phyloP scores from a whole-genome alignment of 2,797 vertebrate species.

The Sebastes vulpes region DNA sequence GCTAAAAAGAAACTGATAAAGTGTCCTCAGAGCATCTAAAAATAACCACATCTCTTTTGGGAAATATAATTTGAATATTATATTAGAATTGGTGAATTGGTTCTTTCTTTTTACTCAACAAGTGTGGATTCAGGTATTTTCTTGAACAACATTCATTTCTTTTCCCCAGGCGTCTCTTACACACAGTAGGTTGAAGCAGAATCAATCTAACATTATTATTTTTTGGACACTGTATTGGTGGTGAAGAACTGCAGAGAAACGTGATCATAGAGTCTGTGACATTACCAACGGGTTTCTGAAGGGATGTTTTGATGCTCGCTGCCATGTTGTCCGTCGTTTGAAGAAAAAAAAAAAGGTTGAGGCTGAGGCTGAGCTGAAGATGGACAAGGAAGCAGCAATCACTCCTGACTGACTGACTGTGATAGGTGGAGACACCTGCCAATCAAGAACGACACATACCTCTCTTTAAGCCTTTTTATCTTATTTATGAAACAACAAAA shows the following conservation, averaged over 20 bases:
- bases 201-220: neutral
- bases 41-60: neutral
- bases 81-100: too few species aligned
- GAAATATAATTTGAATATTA: neutral
- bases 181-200: neutral
- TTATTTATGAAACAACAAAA: neutral
- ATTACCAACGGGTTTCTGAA: neutral
- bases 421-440: slow-evolving; percentile 26
- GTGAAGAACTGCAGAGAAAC: too few species aligned
- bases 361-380: neutral
- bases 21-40: neutral
- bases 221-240: neutral
- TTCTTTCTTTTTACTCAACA: too few species aligned
- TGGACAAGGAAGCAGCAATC: neutral
- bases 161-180: neutral
- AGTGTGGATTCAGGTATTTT: neutral
- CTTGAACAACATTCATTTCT: neutral
- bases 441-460: neutral
- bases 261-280: neutral
- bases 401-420: neutral
- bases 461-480: neutral
- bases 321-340: neutral
- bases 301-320: neutral
- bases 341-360: neutral
- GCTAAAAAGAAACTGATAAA: neutral